These are phyloP conservation scores for Meiosimyza platycephala DNA, from an alignment of 2,888 invertebrate genomes.

Conservation along the genomic window DNA sequence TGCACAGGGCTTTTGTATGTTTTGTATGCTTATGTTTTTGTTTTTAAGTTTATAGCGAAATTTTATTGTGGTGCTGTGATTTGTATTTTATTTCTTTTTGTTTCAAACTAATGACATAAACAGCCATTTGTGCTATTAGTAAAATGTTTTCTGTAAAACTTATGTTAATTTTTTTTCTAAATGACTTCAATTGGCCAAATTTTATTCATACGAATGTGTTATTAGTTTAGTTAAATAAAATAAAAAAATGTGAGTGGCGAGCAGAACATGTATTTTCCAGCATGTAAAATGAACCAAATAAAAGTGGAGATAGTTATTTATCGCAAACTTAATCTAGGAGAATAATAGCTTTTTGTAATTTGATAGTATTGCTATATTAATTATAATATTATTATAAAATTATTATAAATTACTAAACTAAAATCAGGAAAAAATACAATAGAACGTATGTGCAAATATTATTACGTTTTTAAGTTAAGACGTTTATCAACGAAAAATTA, in stretches of 20 bases:
- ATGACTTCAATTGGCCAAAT: neutral
- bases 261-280: neutral
- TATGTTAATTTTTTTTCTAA: neutral
- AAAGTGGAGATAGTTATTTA: neutral
- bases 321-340: conserved; percentile 20
- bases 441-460: neutral
- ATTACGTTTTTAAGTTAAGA: conserved; percentile 1
- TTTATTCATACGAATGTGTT: neutral
- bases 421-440: neutral
- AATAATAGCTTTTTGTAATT: conserved; percentile 36
- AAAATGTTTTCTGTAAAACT: neutral
- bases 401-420: neutral
- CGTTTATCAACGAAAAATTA: too few relatives aligned
- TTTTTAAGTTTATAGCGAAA: conserved; percentile 38
- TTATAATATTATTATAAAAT: too few relatives aligned
- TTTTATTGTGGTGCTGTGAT: conserved; percentile 56
- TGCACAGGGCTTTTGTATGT: conserved; percentile 23
- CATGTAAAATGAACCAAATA: neutral
- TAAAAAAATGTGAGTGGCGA: too few relatives aligned
- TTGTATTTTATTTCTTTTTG: conserved; percentile 38
- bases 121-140: conserved; percentile 51
- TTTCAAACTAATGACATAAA: conserved; percentile 32
- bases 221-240: neutral
- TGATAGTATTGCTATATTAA: conserved; percentile 16
- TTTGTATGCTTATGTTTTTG: conserved; percentile 42